Percentiles rank a stretch among this genome's conserved stretches.
phyloP scores from a whole-genome alignment of 2,888 invertebrate genomes.

The Aradus depressus region DNA sequence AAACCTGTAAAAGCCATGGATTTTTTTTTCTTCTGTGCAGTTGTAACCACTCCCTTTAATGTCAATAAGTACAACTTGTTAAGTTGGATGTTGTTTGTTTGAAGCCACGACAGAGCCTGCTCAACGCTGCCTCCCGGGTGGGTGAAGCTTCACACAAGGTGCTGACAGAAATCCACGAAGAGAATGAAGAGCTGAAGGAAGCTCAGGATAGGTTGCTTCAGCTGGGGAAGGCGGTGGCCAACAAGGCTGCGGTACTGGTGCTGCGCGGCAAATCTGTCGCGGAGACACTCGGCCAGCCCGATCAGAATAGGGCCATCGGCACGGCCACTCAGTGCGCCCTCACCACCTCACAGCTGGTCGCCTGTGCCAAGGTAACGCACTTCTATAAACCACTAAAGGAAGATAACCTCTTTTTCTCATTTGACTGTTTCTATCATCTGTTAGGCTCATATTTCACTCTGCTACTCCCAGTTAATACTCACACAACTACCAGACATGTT shows the following conservation, averaged over 20 bases:
- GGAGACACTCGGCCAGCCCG: constrained; percentile 66
- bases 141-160: constrained; percentile 95
- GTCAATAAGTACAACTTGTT: no score
- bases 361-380: constrained; percentile 73
- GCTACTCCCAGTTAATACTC: no score
- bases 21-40: no score
- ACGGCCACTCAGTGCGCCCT: constrained; percentile 89
- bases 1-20: no score
- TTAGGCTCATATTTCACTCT: no score
- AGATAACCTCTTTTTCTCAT: no score
- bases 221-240: constrained; percentile 93
- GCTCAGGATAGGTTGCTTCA: constrained; percentile 83
- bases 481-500: no score
- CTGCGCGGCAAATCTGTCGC: constrained; percentile 94
- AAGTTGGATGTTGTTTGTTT: constrained; percentile 30
- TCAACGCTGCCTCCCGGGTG: constrained; percentile 90
- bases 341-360: constrained; percentile 94
- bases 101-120: constrained; percentile 78
- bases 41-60: no score
- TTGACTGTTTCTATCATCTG: no score
- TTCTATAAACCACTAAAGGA: neutral
- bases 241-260: constrained; percentile 92
- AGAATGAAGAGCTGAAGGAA: constrained; percentile 72
- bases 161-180: constrained; percentile 83
- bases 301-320: constrained; percentile 81